Conservation (phyloP, 2,113 vertebrate species). For the Chrysemys picta region DNA sequence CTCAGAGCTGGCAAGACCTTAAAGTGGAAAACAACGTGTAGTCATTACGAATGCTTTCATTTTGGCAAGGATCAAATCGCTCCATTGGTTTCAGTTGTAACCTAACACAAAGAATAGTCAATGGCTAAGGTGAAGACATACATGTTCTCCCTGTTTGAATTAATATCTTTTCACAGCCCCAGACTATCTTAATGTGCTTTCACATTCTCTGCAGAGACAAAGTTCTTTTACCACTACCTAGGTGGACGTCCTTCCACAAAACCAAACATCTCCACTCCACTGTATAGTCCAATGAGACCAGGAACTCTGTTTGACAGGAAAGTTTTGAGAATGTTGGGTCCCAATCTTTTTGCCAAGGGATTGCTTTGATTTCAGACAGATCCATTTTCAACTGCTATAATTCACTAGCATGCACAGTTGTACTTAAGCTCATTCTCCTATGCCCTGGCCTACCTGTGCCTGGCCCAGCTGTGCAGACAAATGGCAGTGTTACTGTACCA, state of each 20-base stretch:
- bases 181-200: neutral
- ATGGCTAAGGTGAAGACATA: neutral
- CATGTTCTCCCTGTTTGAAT: neutral
- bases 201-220: neutral
- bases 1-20: neutral
- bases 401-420: neutral
- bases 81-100: neutral
- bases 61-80: slow-evolving; percentile 2
- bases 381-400: neutral
- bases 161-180: neutral
- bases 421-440: neutral
- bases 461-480: neutral
- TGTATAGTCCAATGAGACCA: neutral
- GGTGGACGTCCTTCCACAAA: neutral
- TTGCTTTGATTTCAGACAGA: neutral
- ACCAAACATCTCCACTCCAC: neutral
- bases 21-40: neutral
- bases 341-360: neutral
- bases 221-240: neutral
- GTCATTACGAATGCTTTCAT: neutral
- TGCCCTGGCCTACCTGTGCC: neutral
- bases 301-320: neutral
- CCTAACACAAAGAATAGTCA: neutral
- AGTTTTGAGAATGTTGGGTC: neutral
- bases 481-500: neutral